These are phyloP conservation scores for Panulirus ornatus DNA, from an alignment of 1,140 invertebrate species.

Conservation along the genomic window DNA sequence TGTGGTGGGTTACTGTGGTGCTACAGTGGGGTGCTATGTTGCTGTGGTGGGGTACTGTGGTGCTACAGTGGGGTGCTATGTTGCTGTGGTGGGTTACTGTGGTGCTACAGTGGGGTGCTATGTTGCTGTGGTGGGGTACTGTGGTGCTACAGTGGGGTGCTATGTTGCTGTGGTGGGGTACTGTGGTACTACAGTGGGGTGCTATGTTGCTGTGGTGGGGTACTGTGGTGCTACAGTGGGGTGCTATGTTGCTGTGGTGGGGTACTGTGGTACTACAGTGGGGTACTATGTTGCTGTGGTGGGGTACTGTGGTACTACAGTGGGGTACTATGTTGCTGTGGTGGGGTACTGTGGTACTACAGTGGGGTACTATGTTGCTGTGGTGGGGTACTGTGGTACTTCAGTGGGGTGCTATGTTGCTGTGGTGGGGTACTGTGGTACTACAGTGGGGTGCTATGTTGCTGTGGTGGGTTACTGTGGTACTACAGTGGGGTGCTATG, in stretches of 20 bases:
- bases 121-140: background rate
- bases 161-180: background rate
- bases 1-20: background rate
- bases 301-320: background rate
- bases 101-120: background rate
- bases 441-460: too few species aligned
- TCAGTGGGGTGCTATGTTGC: background rate
- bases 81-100: background rate
- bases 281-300: background rate
- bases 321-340: background rate
- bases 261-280: background rate
- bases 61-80: background rate
- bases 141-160: background rate
- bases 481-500: background rate
- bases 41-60: background rate
- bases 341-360: background rate
- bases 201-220: too few species aligned
- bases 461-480: background rate
- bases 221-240: background rate
- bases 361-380: too few species aligned
- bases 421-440: background rate
- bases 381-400: background rate
- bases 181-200: too few species aligned
- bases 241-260: background rate
- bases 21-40: background rate